Percentiles rank a stretch among this genome's conserved stretches.
phyloP scores from a whole-genome alignment of 1,140 invertebrate genomes.

The Akabosia matsudoensis region DNA sequence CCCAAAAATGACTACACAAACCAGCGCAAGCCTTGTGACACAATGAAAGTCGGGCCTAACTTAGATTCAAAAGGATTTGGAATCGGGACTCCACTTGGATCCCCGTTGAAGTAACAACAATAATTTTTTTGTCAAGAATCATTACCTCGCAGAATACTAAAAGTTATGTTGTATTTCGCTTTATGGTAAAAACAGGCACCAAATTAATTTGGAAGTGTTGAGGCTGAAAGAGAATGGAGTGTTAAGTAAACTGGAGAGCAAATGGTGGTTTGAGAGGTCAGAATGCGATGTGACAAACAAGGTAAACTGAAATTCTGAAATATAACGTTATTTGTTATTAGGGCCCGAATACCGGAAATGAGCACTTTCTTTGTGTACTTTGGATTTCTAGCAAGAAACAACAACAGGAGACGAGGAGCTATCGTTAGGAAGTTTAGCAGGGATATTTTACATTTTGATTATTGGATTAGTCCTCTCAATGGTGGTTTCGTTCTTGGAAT shows the following conservation, averaged over 20 bases:
- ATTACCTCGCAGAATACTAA: too few relatives aligned
- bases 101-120: constrained; percentile 56
- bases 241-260: constrained; percentile 59
- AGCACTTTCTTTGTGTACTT: too few relatives aligned
- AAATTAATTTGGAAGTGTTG: constrained; percentile 59
- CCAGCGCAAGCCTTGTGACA: constrained; percentile 58
- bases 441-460: constrained; percentile 66
- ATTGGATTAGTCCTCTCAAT: constrained; percentile 60
- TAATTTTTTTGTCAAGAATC: too few relatives aligned
- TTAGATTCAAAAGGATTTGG: constrained; percentile 60
- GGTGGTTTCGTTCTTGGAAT: constrained; percentile 57
- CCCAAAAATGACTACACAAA: constrained; percentile 66
- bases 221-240: constrained; percentile 60
- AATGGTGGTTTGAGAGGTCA: constrained; percentile 58
- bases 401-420: constrained; percentile 55
- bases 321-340: too few relatives aligned
- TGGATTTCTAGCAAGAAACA: constrained; percentile 53
- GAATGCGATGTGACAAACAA: constrained; percentile 51
- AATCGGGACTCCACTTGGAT: constrained; percentile 59
- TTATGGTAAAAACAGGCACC: constrained; percentile 51
- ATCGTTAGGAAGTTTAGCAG: constrained; percentile 61
- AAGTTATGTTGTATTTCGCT: not conserved
- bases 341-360: too few relatives aligned
- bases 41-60: constrained; percentile 64
- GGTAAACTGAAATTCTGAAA: too few relatives aligned